Evolutionary conservation across 1,140 invertebrate species (phyloP).

Genomic region (Hyposmocoma kahamanoa): DNA sequence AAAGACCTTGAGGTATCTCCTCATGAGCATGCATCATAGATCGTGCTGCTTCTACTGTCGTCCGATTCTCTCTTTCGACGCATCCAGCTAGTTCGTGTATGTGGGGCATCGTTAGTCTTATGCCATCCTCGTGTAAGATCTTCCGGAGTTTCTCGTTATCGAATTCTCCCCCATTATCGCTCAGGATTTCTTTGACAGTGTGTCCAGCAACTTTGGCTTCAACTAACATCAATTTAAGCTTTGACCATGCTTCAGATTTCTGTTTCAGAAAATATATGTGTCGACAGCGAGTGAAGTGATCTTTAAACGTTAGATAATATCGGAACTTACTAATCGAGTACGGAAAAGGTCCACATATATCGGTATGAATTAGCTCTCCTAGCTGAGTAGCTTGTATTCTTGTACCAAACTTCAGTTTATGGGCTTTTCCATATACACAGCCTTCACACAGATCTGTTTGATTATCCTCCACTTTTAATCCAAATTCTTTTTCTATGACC

Average conservation of each 20-base stretch:
- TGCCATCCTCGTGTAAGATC: slow-evolving; percentile 26
- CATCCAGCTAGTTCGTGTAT: slow-evolving; percentile 42
- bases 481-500: slow-evolving; percentile 4
- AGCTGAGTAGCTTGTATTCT: slow-evolving; percentile 15
- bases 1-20: not conserved
- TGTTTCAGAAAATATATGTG: slow-evolving; percentile 7
- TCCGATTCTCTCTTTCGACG: slow-evolving; percentile 29
- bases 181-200: slow-evolving; percentile 15
- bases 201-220: slow-evolving; percentile 4
- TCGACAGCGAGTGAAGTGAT: slow-evolving; percentile 3
- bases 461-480: slow-evolving; percentile 3
- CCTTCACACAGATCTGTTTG: slow-evolving; percentile 12
- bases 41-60: not conserved
- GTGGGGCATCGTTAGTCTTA: slow-evolving; percentile 33
- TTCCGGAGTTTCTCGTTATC: slow-evolving; percentile 31
- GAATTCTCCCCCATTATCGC: slow-evolving; percentile 40
- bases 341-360: slow-evolving; percentile 13
- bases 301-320: slow-evolving; percentile 13
- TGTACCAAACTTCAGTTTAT: slow-evolving; percentile 15
- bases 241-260: slow-evolving; percentile 3
- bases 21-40: slow-evolving; percentile 5
- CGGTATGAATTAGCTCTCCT: slow-evolving; percentile 9
- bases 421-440: slow-evolving; percentile 18
- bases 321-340: not conserved
- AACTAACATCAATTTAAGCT: not conserved